phyloP scores from a whole-genome alignment of 1,140 invertebrate genomes.

The Papilio helenus region DNA sequence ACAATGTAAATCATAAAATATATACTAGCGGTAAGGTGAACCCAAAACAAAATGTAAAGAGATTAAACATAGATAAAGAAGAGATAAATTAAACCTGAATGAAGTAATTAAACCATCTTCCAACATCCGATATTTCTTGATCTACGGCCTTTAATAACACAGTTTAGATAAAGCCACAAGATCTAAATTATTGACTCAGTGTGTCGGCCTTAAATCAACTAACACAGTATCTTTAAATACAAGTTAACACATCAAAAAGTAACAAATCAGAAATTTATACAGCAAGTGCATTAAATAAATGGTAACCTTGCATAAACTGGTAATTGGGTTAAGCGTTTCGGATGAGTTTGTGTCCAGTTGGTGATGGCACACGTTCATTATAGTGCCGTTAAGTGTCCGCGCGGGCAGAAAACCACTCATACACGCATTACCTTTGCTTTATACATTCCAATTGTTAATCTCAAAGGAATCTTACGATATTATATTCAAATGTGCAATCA shows the following conservation, averaged over 20 bases:
- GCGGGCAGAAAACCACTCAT: neutral
- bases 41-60: neutral
- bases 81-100: neutral
- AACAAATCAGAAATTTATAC: neutral
- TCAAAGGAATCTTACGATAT: neutral
- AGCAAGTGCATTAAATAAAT: conserved; percentile 1
- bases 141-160: neutral
- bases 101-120: neutral
- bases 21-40: neutral
- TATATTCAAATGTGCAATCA: neutral
- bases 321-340: conserved; percentile 7
- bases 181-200: neutral
- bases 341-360: conserved; percentile 4
- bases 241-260: too few species aligned
- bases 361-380: neutral
- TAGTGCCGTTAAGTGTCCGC: neutral
- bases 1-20: neutral
- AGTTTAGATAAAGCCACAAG: neutral
- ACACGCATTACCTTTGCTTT: neutral
- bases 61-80: neutral
- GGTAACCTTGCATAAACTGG: neutral
- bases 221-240: neutral
- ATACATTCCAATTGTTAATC: neutral
- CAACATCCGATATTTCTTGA: neutral
- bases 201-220: neutral